phyloP scores from a whole-genome alignment of 2,888 invertebrate genomes.

The Willowsia nigromaculata region DNA sequence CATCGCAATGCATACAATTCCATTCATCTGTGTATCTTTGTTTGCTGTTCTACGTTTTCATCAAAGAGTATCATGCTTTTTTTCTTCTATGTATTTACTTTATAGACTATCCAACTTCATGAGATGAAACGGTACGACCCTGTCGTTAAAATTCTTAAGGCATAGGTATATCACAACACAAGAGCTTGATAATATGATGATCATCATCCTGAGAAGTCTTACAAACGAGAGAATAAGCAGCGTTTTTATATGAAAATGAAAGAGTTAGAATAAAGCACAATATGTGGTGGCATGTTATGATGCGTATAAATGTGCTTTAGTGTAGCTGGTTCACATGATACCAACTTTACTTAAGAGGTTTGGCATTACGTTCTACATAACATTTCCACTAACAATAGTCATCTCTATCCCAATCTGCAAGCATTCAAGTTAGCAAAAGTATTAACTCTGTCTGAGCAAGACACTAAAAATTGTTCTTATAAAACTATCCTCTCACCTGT shows the following conservation, averaged over 20 bases:
- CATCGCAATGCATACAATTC: slow-evolving; percentile 17
- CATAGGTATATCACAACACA: background rate
- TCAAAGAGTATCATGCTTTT: background rate
- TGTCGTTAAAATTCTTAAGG: background rate
- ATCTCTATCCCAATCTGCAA: background rate
- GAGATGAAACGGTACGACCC: background rate
- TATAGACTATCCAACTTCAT: background rate
- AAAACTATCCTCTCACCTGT: too few relatives aligned
- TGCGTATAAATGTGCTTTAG: background rate
- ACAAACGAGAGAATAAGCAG: background rate
- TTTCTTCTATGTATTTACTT: background rate
- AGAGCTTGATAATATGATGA: background rate
- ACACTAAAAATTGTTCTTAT: too few relatives aligned
- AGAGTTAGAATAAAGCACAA: background rate
- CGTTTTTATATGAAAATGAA: slow-evolving; percentile 11
- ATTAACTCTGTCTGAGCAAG: too few relatives aligned
- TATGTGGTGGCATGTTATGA: background rate
- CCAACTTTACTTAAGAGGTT: background rate
- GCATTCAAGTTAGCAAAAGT: too few relatives aligned
- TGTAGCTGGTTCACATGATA: too few relatives aligned
- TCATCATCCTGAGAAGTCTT: too few relatives aligned
- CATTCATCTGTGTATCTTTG: background rate
- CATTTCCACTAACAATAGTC: background rate
- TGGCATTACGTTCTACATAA: background rate
- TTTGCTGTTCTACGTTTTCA: background rate